Evolutionary conservation across 2,113 vertebrate species (phyloP).

Genomic region (Malaclemys terrapin): DNA sequence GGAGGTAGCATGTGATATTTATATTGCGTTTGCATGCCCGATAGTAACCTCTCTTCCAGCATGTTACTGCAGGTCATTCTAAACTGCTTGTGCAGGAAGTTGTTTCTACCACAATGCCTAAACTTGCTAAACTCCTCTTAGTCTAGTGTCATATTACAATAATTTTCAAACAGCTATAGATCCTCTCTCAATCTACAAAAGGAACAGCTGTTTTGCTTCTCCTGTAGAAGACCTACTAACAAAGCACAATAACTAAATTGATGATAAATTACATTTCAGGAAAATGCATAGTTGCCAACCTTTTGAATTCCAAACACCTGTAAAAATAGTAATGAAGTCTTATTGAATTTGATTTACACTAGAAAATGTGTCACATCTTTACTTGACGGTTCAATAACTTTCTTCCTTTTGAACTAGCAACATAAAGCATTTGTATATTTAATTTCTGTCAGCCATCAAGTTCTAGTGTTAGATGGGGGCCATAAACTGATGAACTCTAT

Average conservation of each 20-base stretch:
- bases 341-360: not conserved
- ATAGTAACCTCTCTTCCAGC: conserved; percentile 87
- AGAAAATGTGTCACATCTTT: not conserved
- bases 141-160: conserved; percentile 80
- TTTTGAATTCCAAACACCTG: not conserved
- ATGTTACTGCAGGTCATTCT: conserved; percentile 91
- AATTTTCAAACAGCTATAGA: conserved; percentile 59
- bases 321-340: not conserved
- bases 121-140: conserved; percentile 76
- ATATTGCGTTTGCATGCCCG: conserved; percentile 76
- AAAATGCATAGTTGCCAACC: not conserved
- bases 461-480: not conserved
- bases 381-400: not conserved
- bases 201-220: conserved; percentile 57
- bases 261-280: not conserved
- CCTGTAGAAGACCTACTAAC: not conserved
- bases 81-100: conserved; percentile 78
- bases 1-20: not conserved
- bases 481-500: not conserved
- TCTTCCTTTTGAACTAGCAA: not conserved
- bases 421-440: not conserved
- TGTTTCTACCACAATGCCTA: conserved; percentile 75
- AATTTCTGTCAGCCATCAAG: not conserved
- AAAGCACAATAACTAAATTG: conserved; percentile 19
- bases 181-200: conserved; percentile 35